Base-by-base conservation (phyloP, 2,888 invertebrate species). In the Cyaniris semiargus region DNA sequence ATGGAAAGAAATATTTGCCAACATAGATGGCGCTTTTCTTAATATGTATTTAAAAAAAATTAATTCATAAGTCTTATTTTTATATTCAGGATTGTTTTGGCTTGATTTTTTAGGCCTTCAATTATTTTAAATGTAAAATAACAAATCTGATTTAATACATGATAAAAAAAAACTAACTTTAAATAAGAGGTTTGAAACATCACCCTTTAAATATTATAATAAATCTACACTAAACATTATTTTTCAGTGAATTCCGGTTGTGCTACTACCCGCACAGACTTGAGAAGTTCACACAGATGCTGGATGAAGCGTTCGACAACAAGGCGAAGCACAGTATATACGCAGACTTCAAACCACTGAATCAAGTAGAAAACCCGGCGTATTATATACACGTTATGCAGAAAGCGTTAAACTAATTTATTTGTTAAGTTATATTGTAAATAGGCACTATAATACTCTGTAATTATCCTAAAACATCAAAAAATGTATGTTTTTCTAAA, bases 201-300 rank as follows among this genome's bases (percentile, higher is more conserved):
- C 53, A 53, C 53, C 5, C 53, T 18, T 3, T 18, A 48, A 48
- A 44, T 34, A 6, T 6, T 5, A 5, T 18, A 18, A 5, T 53
- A 53, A 18, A 53, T 53, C 53, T 18, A 18, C 18, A 53, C 0
- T 53, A 53, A 44, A 53, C 53, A 53, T 53, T 15, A 48, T 56
- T 80, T 90, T 90, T 70, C 89, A 97, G 97, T 84, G 96, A 97
- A 84, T 98, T 98, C 89, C 96, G 98, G 1, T 91, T 98, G 48
- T 98, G 97, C 48, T 98, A 98, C 90, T 98, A 97, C 91, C 98
- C 98, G 0, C 98, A 98, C 88, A 95, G 95, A 80, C 88, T 98
- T 83, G 93, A 95, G 71, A 93, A 95, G 34, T 98, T 98, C 91
- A 96, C 95, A 0, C 85, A 91, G 44, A 96, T 98, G 93, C 88